Base-by-base conservation (phyloP, 2,113 vertebrate species). In the Cranoglanis bouderius region DNA sequence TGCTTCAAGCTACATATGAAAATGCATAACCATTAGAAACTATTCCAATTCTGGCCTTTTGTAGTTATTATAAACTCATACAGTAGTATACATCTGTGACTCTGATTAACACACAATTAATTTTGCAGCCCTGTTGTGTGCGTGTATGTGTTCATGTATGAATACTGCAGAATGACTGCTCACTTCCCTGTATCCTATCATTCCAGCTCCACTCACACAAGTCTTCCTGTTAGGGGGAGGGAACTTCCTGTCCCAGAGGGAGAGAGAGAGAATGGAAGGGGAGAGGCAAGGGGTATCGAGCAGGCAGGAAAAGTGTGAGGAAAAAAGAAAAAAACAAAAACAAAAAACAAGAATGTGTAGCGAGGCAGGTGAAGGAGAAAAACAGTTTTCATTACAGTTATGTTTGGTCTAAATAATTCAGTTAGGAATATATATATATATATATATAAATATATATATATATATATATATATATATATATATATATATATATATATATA, bases 101-200 rank as follows among this genome's bases (percentile, higher is more conserved):
- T 29, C 6, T 10, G 35, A 63, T 63, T 49, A 61, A 32, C 16
- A 24, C 38, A 57, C 19, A 24, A 55, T 59, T 57, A 13, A 63
- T 32, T 82, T 16, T 88, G 32, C 85, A 38, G 49, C 16, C 24
- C 3, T 38, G 40, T 85, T 51, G 81, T 61, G 81, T 83, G 55
- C 13, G 55, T 81, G 85, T 85, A 10, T 87, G 84, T 85, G 90
- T 53, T 61, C 87, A 85, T 90, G 86, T 74, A 57, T 82, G 72
- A 49, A 88, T 84, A 90, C 61, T 88, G 88, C 90, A 91, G 88
- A 75, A 92, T 94, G 94, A 95, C 94, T 93, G 94, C 93, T 93
- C 91, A 92, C 92, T 95, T 96, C 95, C 94, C 94, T 94, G 94
- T 95, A 94, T 96, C 94, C 94, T 96, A 94, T 95, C 95, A 94